Base-by-base conservation (phyloP, 2,113 vertebrate species). In the Rattus rattus region DNA sequence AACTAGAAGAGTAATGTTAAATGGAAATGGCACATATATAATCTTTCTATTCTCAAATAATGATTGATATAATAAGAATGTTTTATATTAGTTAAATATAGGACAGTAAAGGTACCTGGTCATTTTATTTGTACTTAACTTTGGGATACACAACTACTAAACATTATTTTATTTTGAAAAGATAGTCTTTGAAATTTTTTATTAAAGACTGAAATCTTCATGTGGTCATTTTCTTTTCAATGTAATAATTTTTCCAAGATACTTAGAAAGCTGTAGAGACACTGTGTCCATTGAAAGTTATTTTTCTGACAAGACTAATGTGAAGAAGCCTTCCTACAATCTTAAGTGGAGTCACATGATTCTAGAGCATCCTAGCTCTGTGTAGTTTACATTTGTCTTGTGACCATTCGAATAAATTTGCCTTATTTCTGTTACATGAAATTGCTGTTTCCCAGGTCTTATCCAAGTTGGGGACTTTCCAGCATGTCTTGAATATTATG, bases 31-130 rank as follows among this genome's bases (percentile, higher is more conserved):
- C 72, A 90, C 85, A 17, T 76, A 56, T 83, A 63, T 75, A 75
- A 56, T 88, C 43, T 90, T 14, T 61, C 56, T 92, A 54, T 92
- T 97, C 36, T 63, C 26, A 47, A 90, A 63, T 28, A 94, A 70
- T 28, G 24, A 81, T n/a, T 81, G 52, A 19, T 90, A 63, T 49
- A 92, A 61, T 56, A 90, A 61, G 39, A 90, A 87, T 76, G 19
- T 75, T 93, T 93, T 39, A 81, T 67, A 43, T 61, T 59, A 19
- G 52, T 81, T 54, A 80, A 80, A 22, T 56, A n/a, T 22, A n/a
- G 52, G 11, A 56, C 9, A 80, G 33, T n/a, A 56, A 80, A 56
- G 77, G 4, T 56, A 80, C 77, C 52, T 56, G 30, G 52, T 56
- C 33, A 56, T 56, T 80, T 56, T 56, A 56, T 80, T 54, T 36